Evolutionary conservation across 2,888 invertebrate genomes (phyloP).

Genomic region (Tricholauxania praeusta): DNA sequence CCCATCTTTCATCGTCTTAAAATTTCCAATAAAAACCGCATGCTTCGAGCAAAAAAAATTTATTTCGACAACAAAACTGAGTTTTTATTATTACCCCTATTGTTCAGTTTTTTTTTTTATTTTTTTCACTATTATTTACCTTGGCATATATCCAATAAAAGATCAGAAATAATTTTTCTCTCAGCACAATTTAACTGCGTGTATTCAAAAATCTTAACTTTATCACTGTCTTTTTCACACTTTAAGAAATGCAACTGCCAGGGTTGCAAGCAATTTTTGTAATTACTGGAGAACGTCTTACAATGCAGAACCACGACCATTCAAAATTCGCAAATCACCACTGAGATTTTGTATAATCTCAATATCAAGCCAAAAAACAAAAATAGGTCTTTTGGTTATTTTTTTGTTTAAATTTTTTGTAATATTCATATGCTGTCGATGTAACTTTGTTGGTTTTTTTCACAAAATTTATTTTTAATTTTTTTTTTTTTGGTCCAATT

Average conservation of each 20-base stretch:
- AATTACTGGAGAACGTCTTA: constrained; percentile 7
- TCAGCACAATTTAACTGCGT: constrained; percentile 17
- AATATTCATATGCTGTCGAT: too few species aligned
- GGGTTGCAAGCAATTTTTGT: constrained; percentile 26
- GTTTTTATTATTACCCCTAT: too few species aligned
- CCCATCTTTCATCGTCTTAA: too few species aligned
- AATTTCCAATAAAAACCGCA: too few species aligned
- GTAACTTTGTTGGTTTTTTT: too few species aligned
- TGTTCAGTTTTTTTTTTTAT: too few species aligned
- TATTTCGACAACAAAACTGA: too few species aligned
- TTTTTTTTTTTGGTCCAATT: neutral
- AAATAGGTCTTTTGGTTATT: neutral
- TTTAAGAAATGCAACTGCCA: constrained; percentile 32
- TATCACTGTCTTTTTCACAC: constrained; percentile 23
- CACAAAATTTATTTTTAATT: neutral
- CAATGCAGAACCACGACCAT: constrained; percentile 41
- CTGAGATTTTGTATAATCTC: neutral
- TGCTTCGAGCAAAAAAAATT: too few species aligned
- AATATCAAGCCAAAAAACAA: neutral
- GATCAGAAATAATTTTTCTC: constrained; percentile 30
- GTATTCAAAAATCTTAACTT: constrained; percentile 1
- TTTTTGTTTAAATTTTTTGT: neutral
- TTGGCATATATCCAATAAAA: constrained; percentile 36
- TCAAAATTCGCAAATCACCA: constrained; percentile 36
- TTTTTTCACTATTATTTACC: constrained; percentile 12